Evolutionary conservation across 2,888 invertebrate genomes (phyloP).

Genomic region (Heliconius hortense): DNA sequence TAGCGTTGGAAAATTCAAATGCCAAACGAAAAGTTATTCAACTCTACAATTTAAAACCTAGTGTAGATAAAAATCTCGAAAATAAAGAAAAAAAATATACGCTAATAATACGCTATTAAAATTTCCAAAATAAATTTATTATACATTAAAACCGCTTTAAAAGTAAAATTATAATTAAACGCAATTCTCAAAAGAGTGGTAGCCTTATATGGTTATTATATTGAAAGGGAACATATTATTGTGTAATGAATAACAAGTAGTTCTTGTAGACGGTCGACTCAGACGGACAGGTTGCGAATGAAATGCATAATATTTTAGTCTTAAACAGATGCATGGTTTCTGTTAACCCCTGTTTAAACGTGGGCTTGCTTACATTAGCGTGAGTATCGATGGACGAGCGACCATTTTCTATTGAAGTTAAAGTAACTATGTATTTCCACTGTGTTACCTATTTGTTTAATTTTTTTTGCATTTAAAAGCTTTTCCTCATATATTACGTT

Average conservation of each 20-base stretch:
- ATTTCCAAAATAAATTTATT: conserved; percentile 8
- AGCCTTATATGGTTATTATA: conserved; percentile 22
- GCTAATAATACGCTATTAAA: not conserved
- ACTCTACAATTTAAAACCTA: not conserved
- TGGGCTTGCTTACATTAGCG: conserved; percentile 32
- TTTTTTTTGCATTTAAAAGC: conserved; percentile 10
- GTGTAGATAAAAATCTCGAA: too few relatives aligned
- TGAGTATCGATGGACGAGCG: conserved; percentile 31
- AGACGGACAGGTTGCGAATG: conserved; percentile 34
- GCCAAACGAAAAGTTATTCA: not conserved
- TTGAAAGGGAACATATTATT: conserved; percentile 20
- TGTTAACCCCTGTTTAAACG: conserved; percentile 35
- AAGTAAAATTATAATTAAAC: conserved; percentile 10
- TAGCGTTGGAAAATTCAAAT: conserved; percentile 62
- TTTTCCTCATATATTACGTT: not conserved
- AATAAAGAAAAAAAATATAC: too few relatives aligned
- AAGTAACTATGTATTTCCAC: conserved; percentile 8
- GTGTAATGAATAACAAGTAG: conserved; percentile 41
- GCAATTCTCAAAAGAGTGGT: not conserved
- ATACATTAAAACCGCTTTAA: not conserved
- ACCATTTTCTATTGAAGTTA: conserved; percentile 18
- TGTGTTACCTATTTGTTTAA: not conserved
- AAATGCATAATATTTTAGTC: conserved; percentile 32
- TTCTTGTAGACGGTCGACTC: conserved; percentile 37
- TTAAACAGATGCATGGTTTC: conserved; percentile 38